phyloP scores from a whole-genome alignment of 2,888 invertebrate species.

The Thymelicus acteon region DNA sequence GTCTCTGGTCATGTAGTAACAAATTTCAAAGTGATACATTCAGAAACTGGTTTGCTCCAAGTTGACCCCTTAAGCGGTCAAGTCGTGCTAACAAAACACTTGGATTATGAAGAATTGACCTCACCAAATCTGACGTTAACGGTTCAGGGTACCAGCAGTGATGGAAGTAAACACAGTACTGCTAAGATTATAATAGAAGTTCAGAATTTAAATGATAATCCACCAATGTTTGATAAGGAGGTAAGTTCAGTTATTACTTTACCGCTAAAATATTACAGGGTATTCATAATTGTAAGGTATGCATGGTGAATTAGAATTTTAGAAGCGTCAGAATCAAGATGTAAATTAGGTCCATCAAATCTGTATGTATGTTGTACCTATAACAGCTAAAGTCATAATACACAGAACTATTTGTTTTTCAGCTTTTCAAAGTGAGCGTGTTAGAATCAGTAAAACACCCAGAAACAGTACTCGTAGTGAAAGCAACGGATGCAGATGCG shows the following conservation, averaged over 20 bases:
- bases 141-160: slow-evolving; percentile 83
- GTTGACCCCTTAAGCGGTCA: slow-evolving; percentile 89
- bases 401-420: slow-evolving; percentile 42
- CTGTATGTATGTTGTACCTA: too few relatives aligned
- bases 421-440: slow-evolving; percentile 89
- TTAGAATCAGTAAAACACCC: slow-evolving; percentile 88
- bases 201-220: slow-evolving; percentile 91
- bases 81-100: slow-evolving; percentile 88
- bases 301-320: too few relatives aligned
- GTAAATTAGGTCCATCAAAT: too few relatives aligned
- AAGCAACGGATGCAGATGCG: slow-evolving; percentile 89
- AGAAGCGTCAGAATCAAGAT: too few relatives aligned
- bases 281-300: too few relatives aligned
- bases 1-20: slow-evolving; percentile 86
- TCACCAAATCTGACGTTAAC: slow-evolving; percentile 84
- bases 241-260: slow-evolving; percentile 56
- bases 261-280: neutral
- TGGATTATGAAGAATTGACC: slow-evolving; percentile 91
- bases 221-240: slow-evolving; percentile 88
- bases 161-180: slow-evolving; percentile 84
- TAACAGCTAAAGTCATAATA: too few relatives aligned
- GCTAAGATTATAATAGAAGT: slow-evolving; percentile 89
- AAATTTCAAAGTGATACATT: slow-evolving; percentile 84
- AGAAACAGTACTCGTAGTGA: slow-evolving; percentile 87
- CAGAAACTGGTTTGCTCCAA: slow-evolving; percentile 82